Evolutionary conservation across 64 coral and sea anemone species (phyloP).

Genomic region (Porites lutea): DNA sequence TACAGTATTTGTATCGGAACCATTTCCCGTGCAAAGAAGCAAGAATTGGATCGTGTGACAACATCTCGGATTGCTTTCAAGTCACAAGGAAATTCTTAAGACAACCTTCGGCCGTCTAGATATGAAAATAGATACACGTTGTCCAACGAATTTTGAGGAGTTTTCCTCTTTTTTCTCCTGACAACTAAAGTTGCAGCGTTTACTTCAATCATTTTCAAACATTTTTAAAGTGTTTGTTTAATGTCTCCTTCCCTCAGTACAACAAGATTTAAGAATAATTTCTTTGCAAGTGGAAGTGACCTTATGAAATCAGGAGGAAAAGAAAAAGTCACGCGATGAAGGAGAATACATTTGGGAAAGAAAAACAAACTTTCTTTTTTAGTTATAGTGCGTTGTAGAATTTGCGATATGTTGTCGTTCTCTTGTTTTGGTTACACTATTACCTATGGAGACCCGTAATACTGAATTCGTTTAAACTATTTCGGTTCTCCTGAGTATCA

Average conservation of each 20-base stretch:
- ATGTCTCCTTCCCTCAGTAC: background rate
- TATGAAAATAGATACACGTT: background rate
- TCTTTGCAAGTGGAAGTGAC: slow-evolving; percentile 1
- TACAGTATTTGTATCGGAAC: slow-evolving; percentile 14
- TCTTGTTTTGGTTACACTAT: too few relatives aligned
- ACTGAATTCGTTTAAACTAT: too few relatives aligned
- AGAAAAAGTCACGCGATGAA: too few relatives aligned
- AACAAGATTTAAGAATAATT: slow-evolving; percentile 2
- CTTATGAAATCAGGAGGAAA: background rate
- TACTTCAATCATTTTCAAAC: slow-evolving; percentile 2
- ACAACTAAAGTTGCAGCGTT: background rate
- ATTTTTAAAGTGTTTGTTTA: background rate
- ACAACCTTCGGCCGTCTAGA: background rate
- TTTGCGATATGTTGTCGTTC: too few relatives aligned
- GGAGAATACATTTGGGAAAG: too few relatives aligned
- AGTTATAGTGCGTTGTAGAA: too few relatives aligned
- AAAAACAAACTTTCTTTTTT: too few relatives aligned
- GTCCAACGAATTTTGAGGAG: background rate
- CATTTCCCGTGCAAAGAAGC: background rate
- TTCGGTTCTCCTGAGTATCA: too few relatives aligned
- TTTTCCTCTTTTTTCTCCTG: background rate
- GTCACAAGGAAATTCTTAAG: background rate
- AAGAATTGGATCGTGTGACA: background rate
- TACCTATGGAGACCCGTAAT: too few relatives aligned
- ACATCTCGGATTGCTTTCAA: slow-evolving; percentile 14